Evolutionary conservation across 2,888 invertebrate genomes (phyloP), one percentile per base, ranked within the genome.

Genomic region (Leptinotarsa rubiginosa): DNA sequence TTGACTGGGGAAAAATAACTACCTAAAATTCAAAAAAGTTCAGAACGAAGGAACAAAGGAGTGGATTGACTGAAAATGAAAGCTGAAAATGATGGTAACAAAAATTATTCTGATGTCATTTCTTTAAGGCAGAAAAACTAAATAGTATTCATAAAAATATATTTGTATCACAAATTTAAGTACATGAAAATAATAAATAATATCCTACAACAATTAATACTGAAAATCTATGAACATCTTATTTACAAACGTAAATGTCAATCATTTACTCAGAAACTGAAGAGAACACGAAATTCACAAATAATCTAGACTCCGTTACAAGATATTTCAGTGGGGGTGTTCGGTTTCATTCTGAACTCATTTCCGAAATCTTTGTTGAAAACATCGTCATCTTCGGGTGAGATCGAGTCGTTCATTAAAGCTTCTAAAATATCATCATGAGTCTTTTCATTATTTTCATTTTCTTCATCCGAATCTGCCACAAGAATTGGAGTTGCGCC

Each of bases 401-500:
- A n/a, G 47, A 70, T 73, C 2, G 73, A 77, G 12, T 59, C 65
- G 59, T 76, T 82, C 5, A 80, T 80, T 67, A 84, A 77, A n/a
- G 80, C 77, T 41, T 82, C 81, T 49, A 85, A 72, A 50, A 83
- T 83, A 71, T 80, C 83, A 65, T 81, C 80, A 67, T 77, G 80
- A 18, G 79, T 76, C 15, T 54, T 66, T 59, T 74, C 80, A 31
- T 80, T 75, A 15, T 18, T 65, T n/a, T 79, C 80, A 20, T 75
- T 77, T 49, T 79, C 81, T 66, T 85, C 85, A 64, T 85, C 85
- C 1, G 90, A 89, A 68, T 90, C 90, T 3, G 90, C 89, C 52
- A 90, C 89, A 79, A 90, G 87, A 74, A 90, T 90, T 1, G 90
- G 90, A 1, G 90, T 90, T 1, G 90, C 90, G 0, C 90, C 90